Evolutionary conservation across 2,888 invertebrate genomes (phyloP).

Genomic region (Brachylomia viminalis): DNA sequence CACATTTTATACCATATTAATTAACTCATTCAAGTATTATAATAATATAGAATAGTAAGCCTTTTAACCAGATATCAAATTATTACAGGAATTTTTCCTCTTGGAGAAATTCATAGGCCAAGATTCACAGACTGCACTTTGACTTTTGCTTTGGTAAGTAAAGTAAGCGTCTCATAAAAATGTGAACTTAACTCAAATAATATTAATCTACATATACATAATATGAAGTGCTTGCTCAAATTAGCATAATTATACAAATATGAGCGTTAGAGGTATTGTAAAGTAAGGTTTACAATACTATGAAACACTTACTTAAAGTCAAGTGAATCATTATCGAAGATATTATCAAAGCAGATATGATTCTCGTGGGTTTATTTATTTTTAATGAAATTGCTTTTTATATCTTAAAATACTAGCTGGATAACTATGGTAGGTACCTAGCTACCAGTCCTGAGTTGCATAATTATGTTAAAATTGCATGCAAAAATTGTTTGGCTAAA

Average conservation of each 20-base stretch:
- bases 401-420: no score
- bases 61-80: neutral
- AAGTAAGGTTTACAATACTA: no score
- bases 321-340: no score
- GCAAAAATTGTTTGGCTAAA: neutral
- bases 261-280: no score
- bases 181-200: neutral
- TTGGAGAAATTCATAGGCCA: neutral
- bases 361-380: no score
- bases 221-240: neutral
- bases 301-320: no score
- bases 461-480: neutral
- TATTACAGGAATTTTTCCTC: neutral
- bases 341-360: no score
- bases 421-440: neutral
- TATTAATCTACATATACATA: neutral
- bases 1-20: conserved; percentile 10
- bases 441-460: neutral
- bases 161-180: neutral
- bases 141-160: neutral
- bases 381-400: no score
- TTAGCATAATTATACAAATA: no score
- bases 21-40: neutral
- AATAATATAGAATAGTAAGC: neutral
- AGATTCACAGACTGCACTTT: neutral